Evolutionary conservation across 2,113 vertebrate species (phyloP).

Genomic region (Gavia stellata): DNA sequence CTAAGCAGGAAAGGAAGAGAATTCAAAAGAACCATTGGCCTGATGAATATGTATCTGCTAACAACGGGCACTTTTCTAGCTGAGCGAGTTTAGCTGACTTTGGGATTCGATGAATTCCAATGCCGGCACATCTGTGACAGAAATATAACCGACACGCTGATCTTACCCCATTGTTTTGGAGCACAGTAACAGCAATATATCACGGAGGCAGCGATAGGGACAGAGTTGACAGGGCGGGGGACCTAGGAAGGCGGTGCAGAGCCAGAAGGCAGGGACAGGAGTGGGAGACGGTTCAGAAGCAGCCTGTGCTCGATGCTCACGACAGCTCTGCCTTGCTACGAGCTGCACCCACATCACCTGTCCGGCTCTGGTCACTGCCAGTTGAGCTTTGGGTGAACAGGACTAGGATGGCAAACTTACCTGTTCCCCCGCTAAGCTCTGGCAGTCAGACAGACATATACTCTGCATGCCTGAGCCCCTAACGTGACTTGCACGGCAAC

Average conservation of each 20-base stretch:
- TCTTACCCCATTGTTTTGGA: not conserved
- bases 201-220: not conserved
- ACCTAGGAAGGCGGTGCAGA: not conserved
- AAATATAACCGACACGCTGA: not conserved
- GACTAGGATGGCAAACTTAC: not conserved
- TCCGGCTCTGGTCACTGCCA: not conserved
- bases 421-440: not conserved
- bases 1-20: constrained; percentile 19
- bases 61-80: not conserved
- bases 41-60: constrained; percentile 50
- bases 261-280: not conserved
- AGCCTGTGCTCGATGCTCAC: accelerated
- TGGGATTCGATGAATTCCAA: not conserved
- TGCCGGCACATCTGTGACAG: constrained; percentile 1
- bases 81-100: constrained; percentile 33
- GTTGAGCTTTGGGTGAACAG: not conserved
- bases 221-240: not conserved
- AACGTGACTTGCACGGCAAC: not conserved
- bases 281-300: not conserved
- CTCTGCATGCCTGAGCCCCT: not conserved
- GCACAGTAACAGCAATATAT: not conserved
- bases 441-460: not conserved
- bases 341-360: not conserved
- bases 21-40: not conserved
- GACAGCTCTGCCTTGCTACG: not conserved